phyloP scores from a whole-genome alignment of 2,888 invertebrate genomes.

The Tenthredo livida region DNA sequence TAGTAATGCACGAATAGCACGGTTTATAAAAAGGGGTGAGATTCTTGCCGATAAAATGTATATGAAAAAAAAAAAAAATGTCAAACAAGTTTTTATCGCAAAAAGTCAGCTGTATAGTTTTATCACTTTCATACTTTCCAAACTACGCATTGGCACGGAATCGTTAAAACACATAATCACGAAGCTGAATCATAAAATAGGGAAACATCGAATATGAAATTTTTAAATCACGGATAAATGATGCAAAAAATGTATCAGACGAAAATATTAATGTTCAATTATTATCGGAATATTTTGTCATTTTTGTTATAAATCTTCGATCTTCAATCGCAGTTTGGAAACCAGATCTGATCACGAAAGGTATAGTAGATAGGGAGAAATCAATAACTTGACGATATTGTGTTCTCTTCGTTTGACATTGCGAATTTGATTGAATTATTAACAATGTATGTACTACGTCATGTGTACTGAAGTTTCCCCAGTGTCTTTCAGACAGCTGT shows the following conservation, averaged over 20 bases:
- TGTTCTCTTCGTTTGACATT: neutral
- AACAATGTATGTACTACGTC: neutral
- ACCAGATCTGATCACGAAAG: neutral
- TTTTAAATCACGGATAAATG: neutral
- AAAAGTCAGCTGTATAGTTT: neutral
- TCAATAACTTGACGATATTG: neutral
- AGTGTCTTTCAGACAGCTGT: neutral
- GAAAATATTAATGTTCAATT: too few relatives aligned
- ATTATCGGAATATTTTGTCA: too few relatives aligned
- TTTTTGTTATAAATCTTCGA: too few relatives aligned
- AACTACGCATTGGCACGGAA: neutral
- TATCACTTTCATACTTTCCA: neutral
- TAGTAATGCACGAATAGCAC: neutral
- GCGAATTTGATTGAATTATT: constrained; percentile 14
- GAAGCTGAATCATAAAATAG: too few relatives aligned
- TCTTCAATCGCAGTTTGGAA: too few relatives aligned
- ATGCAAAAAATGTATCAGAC: too few relatives aligned
- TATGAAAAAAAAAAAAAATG: neutral
- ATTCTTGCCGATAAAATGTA: neutral
- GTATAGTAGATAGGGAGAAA: neutral
- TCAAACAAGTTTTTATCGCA: neutral
- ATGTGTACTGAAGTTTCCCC: neutral
- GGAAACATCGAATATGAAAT: neutral
- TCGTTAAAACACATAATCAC: neutral
- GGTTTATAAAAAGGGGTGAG: neutral